phyloP scores from a whole-genome alignment of 2,113 vertebrate species.

The Actinemys pallida region DNA sequence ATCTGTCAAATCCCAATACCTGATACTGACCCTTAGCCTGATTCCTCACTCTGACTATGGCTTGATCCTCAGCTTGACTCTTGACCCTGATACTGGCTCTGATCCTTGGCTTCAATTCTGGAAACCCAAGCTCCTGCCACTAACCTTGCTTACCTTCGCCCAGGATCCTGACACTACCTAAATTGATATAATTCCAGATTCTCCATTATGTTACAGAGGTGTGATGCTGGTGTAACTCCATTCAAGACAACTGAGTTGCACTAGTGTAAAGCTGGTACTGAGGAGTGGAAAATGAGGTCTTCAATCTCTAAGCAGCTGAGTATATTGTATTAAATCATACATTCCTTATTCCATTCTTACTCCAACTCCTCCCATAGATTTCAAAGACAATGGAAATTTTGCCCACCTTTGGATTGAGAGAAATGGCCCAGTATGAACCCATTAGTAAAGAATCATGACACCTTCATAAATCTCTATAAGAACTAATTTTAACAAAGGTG shows the following conservation, averaged over 20 bases:
- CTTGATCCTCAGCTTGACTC: neutral
- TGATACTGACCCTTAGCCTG: neutral
- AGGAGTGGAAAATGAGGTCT: neutral
- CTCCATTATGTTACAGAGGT: neutral
- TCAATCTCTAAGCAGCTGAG: neutral
- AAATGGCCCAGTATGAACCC: neutral
- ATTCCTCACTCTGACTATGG: neutral
- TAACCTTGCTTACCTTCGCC: neutral
- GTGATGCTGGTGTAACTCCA: neutral
- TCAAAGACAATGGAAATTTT: neutral
- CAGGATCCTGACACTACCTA: neutral
- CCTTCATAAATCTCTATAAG: neutral
- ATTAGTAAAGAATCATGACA: neutral
- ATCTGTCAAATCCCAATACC: neutral
- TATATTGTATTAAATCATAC: neutral
- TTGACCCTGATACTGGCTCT: neutral
- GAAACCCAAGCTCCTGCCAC: neutral
- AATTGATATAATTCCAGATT: neutral
- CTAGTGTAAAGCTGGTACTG: neutral
- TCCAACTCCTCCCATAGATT: neutral
- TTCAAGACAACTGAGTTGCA: neutral
- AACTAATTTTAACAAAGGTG: neutral
- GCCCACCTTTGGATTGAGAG: fast-evolving
- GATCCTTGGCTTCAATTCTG: neutral
- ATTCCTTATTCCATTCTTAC: neutral